A percentile compares a stretch with the other conserved stretches of the same genome.
phyloP scores from a whole-genome alignment of 2,113 vertebrate genomes.

The Petaurus breviceps region DNA sequence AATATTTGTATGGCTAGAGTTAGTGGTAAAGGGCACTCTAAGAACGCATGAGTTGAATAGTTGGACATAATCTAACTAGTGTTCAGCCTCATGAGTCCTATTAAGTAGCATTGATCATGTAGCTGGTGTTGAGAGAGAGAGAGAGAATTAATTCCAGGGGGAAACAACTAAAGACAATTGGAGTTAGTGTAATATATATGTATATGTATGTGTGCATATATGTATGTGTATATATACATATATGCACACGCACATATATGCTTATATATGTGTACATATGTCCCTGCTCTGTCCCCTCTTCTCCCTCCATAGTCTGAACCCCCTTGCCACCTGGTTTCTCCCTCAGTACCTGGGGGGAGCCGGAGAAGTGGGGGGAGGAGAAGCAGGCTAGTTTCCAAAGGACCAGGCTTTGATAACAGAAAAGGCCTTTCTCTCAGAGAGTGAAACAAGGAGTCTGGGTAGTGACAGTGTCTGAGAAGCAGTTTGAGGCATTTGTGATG shows the following conservation, averaged over 20 bases:
- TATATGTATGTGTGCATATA: too few relatives aligned
- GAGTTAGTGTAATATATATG: neutral
- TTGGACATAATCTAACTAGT: neutral
- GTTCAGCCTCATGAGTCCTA: neutral
- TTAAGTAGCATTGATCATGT: neutral
- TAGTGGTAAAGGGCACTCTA: neutral
- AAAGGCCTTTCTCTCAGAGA: conserved; percentile 59
- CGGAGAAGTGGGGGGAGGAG: neutral
- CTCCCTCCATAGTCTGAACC: neutral
- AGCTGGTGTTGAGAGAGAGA: neutral
- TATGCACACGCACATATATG: too few relatives aligned
- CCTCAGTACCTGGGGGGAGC: neutral
- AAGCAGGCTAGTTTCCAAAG: neutral
- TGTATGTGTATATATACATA: too few relatives aligned
- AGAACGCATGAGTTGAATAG: neutral
- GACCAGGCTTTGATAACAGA: neutral
- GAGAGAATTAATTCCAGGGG: neutral
- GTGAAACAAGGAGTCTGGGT: conserved; percentile 12
- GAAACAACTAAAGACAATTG: neutral
- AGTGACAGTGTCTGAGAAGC: conserved; percentile 79
- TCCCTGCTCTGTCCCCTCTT: neutral
- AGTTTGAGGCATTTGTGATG: conserved; percentile 77
- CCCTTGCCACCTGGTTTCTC: neutral
- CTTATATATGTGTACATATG: too few relatives aligned
- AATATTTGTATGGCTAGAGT: neutral